Percentiles rank a stretch among this genome's conserved stretches.
These are phyloP conservation scores for Lacerta bilineata DNA, from an alignment of 2,797 vertebrate species.

Conservation along the genomic window DNA sequence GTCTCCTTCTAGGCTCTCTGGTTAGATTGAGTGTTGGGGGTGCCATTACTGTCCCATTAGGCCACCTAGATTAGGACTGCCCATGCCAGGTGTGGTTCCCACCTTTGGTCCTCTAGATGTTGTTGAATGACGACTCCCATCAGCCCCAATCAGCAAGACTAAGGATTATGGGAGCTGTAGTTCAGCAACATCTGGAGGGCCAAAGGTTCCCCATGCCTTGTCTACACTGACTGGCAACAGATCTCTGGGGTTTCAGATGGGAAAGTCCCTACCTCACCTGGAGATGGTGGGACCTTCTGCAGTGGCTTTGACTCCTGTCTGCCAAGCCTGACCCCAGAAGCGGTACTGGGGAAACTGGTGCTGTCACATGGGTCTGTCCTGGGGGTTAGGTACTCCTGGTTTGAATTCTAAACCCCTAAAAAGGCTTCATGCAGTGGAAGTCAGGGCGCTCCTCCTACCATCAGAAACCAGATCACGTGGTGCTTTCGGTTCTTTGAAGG, in stretches of 20 bases:
- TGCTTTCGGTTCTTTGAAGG: background rate
- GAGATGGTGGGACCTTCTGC: background rate
- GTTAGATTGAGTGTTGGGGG: background rate
- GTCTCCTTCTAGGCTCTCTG: background rate
- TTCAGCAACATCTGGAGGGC: too few relatives aligned
- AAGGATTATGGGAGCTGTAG: too few relatives aligned
- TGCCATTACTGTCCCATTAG: too few relatives aligned
- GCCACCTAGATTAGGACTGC: too few relatives aligned
- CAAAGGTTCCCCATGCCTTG: too few relatives aligned
- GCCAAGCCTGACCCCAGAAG: background rate
- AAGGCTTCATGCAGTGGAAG: background rate
- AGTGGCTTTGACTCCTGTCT: background rate
- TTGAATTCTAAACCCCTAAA: slow-evolving; percentile 10
- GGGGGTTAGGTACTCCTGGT: background rate
- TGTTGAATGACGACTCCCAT: too few relatives aligned
- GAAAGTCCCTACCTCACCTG: too few relatives aligned
- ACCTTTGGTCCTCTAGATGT: too few relatives aligned
- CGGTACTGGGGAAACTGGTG: background rate
- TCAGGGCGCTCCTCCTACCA: background rate
- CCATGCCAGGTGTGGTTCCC: too few relatives aligned
- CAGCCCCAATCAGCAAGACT: too few relatives aligned
- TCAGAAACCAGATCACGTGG: background rate
- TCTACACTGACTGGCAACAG: too few relatives aligned
- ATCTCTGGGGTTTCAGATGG: too few relatives aligned
- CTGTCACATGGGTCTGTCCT: background rate